Base-by-base conservation (phyloP, 2,113 vertebrate genomes). In the Oryzias melastigma region DNA sequence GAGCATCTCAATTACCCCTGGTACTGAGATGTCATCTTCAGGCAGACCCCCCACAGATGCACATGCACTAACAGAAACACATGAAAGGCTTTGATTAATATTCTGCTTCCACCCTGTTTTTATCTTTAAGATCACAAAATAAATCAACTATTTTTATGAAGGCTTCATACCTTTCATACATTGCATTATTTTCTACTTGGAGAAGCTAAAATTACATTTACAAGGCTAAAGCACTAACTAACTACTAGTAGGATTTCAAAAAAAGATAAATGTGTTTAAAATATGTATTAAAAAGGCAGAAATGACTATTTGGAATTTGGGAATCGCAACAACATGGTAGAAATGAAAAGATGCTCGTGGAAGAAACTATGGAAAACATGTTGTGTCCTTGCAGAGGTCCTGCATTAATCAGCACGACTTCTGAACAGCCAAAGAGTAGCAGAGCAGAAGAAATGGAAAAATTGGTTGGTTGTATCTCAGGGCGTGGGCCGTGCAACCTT, bases 391-490 rank as follows among this genome's bases (percentile, higher is more conserved):
- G 61, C 17, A 25, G 20, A 58, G 54, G 52, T 41, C 55, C 53
- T 58, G 67, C 35, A 82, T 87, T 77, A 81, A 84, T 84, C 79
- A 84, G 70, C 41, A 57, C 63, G 62, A 72, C 78, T 71, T 72
- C 71, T 67, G 57, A 78, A 82, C 69, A 75, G 77, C 52, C 44
- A 68, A 77, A 78, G 77, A 85, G 73, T 25, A 87, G 81, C 64
- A n/a, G 76, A 85, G 84, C 76, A 52, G 62, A 83, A 82, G 71
- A 78, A 82, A 84, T 78, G 73, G 72, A 78, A 80, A 86, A 72
- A 77, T 65, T 78, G 71, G 68, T 79, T 14, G 42, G 72, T 77
- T 82, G 83, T 79, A 79, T 87, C 73, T 35, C 54, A 18, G 42
- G 66, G 62, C 57, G 67, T 75, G 68, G 78, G 73, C 75, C 15